Evolutionary conservation across 2,797 vertebrate species (phyloP), one percentile per base, ranked within the genome.

Genomic region (Emys orbicularis): DNA sequence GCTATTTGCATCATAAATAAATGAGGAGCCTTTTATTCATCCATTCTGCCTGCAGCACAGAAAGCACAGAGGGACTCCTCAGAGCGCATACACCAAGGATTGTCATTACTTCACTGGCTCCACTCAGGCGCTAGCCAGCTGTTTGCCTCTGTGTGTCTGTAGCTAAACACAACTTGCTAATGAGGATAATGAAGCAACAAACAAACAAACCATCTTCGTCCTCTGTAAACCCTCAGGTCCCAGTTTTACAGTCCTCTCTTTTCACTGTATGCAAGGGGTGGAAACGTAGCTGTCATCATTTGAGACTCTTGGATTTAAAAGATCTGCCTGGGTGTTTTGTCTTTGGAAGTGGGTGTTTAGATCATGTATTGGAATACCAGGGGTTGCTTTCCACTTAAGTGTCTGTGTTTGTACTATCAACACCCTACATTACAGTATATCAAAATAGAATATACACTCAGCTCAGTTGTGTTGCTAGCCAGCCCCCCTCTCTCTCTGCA

Each of bases 1-100:
- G 97, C 96, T 98, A 96, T 99, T 98, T 98, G 97, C 97, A 98
- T 99, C 98, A 99, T 99, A 98, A 99, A 99, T 99, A 99, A 99
- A 98, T 98, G 96, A 99, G 94, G 92, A 97, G 91, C 65, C 93
- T 96, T 97, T 98, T 98, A 98, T 99, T 98, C 98, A 98, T 98
- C 98, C 95, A 65, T 97, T 95, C 95, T 86, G 37, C 76, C 82
- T 72, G 81, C 83, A 88, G 83, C 96, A 91, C 84, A 90, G 53
- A 25, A 52, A 84, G 47, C 88, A 84, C 85, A 12, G 65, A 94
- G 88, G 53, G 84, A 81, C 41, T 93, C 84, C 91, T 94, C 87
- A n/a, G 80, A 92, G 89, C 80, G 93, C 86, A 92, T 87, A 49
- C 5, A 1, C 5, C 25, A 56, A 74, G 49, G 80, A 87, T 15